Evolutionary conservation across 2,888 invertebrate genomes (phyloP), one percentile per base, ranked within the genome.

Genomic region (Charanyca ferruginea): DNA sequence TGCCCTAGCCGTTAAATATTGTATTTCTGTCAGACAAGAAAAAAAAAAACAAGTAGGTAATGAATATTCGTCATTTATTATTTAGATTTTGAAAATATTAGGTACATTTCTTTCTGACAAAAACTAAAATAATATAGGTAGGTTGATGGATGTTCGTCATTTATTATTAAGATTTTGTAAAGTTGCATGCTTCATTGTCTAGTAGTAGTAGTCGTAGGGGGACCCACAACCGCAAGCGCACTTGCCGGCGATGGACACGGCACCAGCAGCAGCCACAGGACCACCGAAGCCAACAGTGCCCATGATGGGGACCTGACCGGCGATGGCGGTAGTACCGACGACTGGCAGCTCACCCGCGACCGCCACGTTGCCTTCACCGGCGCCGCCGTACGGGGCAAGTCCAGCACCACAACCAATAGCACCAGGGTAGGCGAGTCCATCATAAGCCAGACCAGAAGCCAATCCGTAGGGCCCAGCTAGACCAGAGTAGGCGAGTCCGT

Each of bases 211-310:
- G 22, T 41, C n/a, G 49, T 59, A 49, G 25, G 48, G 58, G 13
- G 28, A 1, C 2, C 79, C 78, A 62, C 87, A 84, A 1, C 86
- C 85, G 64, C 90, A 87, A 0, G 83, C 84, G 71, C 89, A 89
- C 59, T 82, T 79, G n/a, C 89, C 90, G 22, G 83, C 53, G 67
- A 90, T 88, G 57, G 85, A 77, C 58, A 90, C 90, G 13, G 81
- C 61, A 35, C 91, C 91, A 67, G 80, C 83, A 67, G 90, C 89
- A 23, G 85, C 84, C 13, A 90, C 84, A 32, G 70, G 66, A n/a
- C 90, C 91, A 8, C 89, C 80, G 79, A 89, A 92, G 28, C 71
- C 73, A 22, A 90, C 89, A 47, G 85, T 82, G n/a, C 89, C 89
- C 59, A 86, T 68, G 59, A 85, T 84, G 20, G 86, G 87, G 25